Conservation (phyloP, 2,797 vertebrate species). For the Ibycter americanus region DNA sequence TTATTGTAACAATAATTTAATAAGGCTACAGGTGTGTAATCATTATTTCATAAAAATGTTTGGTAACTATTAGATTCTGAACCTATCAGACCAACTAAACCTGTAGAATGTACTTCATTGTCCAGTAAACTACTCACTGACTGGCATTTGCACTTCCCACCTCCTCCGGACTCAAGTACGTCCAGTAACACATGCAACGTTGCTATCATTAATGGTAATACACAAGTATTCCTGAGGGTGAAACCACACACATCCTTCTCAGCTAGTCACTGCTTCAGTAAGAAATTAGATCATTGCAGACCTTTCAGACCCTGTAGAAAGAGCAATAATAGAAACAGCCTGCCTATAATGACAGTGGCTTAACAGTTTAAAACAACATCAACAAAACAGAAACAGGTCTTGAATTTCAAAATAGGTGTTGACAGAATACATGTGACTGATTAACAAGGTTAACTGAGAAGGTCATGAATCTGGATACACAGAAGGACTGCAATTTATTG, state of each 20-base stretch:
- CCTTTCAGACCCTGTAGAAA: neutral
- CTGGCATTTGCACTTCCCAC: neutral
- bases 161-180: neutral
- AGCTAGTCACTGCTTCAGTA: neutral
- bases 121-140: neutral
- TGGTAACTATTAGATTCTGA: neutral
- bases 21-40: neutral
- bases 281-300: neutral
- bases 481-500: neutral
- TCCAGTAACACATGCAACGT: neutral
- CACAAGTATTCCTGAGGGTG: neutral
- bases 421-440: neutral
- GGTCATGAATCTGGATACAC: neutral
- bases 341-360: neutral
- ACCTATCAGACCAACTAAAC: neutral
- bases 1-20: neutral
- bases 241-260: neutral
- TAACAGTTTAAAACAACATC: neutral
- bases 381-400: neutral
- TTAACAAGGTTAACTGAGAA: neutral
- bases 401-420: neutral
- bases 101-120: neutral
- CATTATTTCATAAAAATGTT: neutral
- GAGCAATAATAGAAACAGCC: neutral
- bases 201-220: neutral